phyloP scores from a whole-genome alignment of 2,888 invertebrate genomes.

The Steromphala cineraria region DNA sequence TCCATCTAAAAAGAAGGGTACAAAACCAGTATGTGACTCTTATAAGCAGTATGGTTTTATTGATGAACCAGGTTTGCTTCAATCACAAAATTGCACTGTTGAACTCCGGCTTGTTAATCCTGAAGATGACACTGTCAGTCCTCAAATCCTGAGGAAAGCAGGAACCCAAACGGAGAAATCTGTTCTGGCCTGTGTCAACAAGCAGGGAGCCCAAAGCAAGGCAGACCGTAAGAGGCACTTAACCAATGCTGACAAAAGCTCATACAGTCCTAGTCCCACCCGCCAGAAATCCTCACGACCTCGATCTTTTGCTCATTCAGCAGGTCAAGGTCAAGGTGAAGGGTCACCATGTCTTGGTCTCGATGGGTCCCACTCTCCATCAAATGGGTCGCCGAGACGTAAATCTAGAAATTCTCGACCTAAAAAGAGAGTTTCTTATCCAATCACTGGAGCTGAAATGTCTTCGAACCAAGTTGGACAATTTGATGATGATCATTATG shows the following conservation, averaged over 20 bases:
- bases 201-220: neutral
- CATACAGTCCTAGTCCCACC: conserved; percentile 25
- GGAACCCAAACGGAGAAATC: neutral
- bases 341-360: neutral
- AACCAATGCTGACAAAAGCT: conserved; percentile 20
- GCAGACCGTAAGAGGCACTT: conserved; percentile 14
- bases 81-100: neutral
- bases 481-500: neutral
- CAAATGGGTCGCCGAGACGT: neutral
- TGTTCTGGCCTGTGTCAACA: neutral
- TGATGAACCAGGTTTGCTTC: conserved; percentile 14
- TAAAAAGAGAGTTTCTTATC: conserved; percentile 6
- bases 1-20: neutral
- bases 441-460: neutral
- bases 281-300: conserved; percentile 19
- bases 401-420: neutral
- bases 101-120: neutral
- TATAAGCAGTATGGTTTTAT: conserved; percentile 28
- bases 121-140: neutral
- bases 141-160: neutral
- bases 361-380: neutral
- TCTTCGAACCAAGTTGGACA: neutral
- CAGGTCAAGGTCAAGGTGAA: neutral
- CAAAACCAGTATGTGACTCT: conserved; percentile 12
- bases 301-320: neutral